phyloP scores from a whole-genome alignment of 2,113 vertebrate species.

The Pampusana beccarii region DNA sequence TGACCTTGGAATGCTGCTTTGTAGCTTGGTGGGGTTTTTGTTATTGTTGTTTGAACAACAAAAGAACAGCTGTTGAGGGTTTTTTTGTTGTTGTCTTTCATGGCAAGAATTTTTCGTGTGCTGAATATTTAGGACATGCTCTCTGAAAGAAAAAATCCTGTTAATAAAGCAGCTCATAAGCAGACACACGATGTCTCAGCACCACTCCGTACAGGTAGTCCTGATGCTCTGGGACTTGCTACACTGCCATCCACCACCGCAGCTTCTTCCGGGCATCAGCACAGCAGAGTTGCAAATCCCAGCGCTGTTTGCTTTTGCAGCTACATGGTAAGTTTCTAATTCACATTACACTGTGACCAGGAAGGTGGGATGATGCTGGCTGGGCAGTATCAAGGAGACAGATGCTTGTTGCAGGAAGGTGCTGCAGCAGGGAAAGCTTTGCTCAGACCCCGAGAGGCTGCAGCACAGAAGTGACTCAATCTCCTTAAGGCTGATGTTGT shows the following conservation, averaged over 20 bases:
- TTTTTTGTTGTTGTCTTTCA: neutral
- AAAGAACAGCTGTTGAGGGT: neutral
- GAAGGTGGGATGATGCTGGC: neutral
- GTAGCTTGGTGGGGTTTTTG: neutral
- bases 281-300: neutral
- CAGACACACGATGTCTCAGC: neutral
- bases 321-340: neutral
- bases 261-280: neutral
- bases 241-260: neutral
- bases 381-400: neutral
- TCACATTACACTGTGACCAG: neutral
- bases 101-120: neutral
- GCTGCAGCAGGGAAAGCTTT: neutral
- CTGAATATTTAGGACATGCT: constrained; percentile 1
- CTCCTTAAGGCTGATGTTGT: neutral
- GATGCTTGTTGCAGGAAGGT: neutral
- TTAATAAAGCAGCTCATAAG: neutral
- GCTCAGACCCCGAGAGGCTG: neutral
- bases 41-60: neutral
- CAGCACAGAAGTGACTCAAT: neutral
- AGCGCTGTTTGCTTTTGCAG: neutral
- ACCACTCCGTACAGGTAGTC: neutral
- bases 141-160: neutral
- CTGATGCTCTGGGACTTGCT: neutral
- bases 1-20: neutral